phyloP scores from a whole-genome alignment of 2,888 invertebrate genomes.

The Rhagium mordax region DNA sequence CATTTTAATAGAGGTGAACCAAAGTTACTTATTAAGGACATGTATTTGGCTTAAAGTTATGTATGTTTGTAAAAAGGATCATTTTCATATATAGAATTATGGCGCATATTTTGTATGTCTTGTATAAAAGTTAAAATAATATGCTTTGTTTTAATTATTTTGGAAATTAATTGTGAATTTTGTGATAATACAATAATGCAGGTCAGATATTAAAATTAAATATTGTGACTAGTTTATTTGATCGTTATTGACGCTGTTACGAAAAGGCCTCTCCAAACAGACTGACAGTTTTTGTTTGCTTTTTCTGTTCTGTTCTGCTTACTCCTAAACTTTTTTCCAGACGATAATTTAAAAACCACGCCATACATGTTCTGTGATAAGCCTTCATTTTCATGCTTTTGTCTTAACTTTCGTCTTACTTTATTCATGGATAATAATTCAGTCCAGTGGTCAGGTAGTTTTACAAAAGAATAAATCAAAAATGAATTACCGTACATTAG shows the following conservation, averaged over 20 bases:
- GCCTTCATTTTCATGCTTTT: conserved; percentile 30
- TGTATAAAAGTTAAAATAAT: conserved; percentile 42
- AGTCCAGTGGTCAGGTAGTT: no score
- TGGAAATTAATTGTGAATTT: conserved; percentile 47
- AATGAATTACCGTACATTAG: no score
- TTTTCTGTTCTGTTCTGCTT: conserved; percentile 39
- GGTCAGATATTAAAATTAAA: conserved; percentile 43
- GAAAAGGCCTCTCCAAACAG: conserved; percentile 34
- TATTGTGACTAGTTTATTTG: conserved; percentile 40
- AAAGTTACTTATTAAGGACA: conserved; percentile 48
- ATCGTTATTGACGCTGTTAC: conserved; percentile 27
- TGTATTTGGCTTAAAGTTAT: conserved; percentile 48
- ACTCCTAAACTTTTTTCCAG: conserved; percentile 16
- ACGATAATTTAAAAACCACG: conserved; percentile 45
- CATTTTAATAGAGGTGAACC: conserved; percentile 43
- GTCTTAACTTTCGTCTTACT: not conserved
- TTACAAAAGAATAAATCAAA: no score
- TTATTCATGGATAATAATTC: not conserved
- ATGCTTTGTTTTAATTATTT: conserved; percentile 45
- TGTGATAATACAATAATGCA: conserved; percentile 50
- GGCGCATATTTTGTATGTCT: conserved; percentile 45
- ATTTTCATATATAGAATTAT: conserved; percentile 39
- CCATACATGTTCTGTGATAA: conserved; percentile 60
- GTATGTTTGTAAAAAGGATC: conserved; percentile 34
- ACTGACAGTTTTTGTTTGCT: conserved; percentile 51